These are phyloP conservation scores for Leptosomus discolor DNA, from an alignment of 2,113 vertebrate genomes.

Conservation along the genomic window DNA sequence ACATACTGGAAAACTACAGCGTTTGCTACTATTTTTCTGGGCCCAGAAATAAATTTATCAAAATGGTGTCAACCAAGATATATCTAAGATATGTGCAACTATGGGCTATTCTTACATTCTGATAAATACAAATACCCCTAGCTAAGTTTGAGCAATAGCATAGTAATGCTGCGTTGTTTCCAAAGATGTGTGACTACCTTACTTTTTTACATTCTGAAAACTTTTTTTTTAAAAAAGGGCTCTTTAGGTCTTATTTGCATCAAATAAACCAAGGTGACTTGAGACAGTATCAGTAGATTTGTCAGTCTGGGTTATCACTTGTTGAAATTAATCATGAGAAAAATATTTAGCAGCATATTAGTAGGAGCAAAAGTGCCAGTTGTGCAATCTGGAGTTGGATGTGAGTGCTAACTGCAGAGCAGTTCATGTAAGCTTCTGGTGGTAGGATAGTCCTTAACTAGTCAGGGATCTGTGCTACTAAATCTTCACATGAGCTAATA, in stretches of 20 bases:
- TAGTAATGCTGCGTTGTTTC: not conserved
- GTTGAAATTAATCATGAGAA: constrained; percentile 40
- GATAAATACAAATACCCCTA: not conserved
- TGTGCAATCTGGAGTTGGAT: not conserved
- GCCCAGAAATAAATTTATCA: not conserved
- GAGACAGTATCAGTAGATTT: not conserved
- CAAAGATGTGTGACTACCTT: not conserved
- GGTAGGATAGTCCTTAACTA: not conserved
- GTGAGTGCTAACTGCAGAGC: not conserved
- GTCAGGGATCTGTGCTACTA: not conserved
- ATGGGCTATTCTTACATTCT: not conserved
- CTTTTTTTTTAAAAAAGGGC: not conserved
- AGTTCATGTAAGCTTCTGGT: constrained; percentile 17
- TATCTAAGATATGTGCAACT: not conserved
- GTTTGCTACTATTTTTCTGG: not conserved
- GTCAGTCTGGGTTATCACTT: constrained; percentile 32
- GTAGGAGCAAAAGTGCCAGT: constrained; percentile 42
- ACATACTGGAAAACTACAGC: not conserved
- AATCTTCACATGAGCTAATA: not conserved
- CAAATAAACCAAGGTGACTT: not conserved
- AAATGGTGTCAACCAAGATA: not conserved
- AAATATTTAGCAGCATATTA: constrained; percentile 55
- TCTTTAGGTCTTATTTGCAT: not conserved
- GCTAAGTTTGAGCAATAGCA: not conserved
- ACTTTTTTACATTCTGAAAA: not conserved